phyloP scores from a whole-genome alignment of 1,140 invertebrate species.

The Euwallacea fornicatus region DNA sequence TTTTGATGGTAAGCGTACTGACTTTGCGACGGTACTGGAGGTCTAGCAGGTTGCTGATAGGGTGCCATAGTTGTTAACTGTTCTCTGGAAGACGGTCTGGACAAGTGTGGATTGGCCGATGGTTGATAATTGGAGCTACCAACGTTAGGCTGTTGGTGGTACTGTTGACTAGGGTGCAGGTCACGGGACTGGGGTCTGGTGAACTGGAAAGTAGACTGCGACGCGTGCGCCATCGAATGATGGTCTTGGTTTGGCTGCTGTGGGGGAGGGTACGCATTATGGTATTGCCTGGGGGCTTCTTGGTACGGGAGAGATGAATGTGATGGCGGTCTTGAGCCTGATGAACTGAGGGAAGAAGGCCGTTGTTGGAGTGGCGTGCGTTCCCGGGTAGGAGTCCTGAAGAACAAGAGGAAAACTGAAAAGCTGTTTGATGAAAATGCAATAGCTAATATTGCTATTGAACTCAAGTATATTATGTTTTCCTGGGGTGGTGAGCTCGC shows the following conservation, averaged over 20 bases:
- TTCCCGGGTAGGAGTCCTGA: slow-evolving; percentile 33
- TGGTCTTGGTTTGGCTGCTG: slow-evolving; percentile 32
- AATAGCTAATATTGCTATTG: too few relatives aligned
- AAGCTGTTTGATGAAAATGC: too few relatives aligned
- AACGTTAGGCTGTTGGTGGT: slow-evolving; percentile 42
- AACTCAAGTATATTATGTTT: too few relatives aligned
- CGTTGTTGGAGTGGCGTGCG: slow-evolving; percentile 42
- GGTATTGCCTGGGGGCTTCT: slow-evolving; percentile 27
- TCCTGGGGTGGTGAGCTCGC: too few relatives aligned
- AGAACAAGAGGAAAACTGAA: not conserved
- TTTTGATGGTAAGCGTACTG: slow-evolving; percentile 32
- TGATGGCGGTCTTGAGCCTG: slow-evolving; percentile 44
- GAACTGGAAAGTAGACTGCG: slow-evolving; percentile 41
- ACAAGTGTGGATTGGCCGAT: slow-evolving; percentile 39
- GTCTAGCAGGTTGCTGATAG: slow-evolving; percentile 46
- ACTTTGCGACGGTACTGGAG: not conserved
- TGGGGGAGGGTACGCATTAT: slow-evolving; percentile 14
- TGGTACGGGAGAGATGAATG: slow-evolving; percentile 41
- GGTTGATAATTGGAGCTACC: slow-evolving; percentile 43
- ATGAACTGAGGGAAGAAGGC: slow-evolving; percentile 44
- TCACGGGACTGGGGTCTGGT: slow-evolving; percentile 43
- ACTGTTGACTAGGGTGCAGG: slow-evolving; percentile 42
- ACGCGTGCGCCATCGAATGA: slow-evolving; percentile 34
- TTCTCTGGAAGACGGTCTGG: slow-evolving; percentile 39
- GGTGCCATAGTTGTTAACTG: slow-evolving; percentile 31